Base-by-base conservation (phyloP, 2,797 vertebrate species). In the Pelobates cultripes region DNA sequence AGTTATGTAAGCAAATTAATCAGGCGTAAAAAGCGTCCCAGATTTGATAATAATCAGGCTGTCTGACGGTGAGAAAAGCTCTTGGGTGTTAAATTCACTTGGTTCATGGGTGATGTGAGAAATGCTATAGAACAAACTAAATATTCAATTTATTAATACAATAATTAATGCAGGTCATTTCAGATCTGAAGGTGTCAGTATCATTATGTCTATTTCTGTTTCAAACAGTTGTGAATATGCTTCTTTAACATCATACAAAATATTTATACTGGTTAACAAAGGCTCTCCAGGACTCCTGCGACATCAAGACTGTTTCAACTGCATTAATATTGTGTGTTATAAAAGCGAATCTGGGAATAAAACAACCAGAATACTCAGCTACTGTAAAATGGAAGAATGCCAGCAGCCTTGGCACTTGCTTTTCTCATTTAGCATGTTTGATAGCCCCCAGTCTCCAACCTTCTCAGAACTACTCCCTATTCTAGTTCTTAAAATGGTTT, bases 1-100 rank as follows among this genome's bases (percentile, higher is more conserved):
- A 76, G 73, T 81, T 81, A 81, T 77, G 73, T 81, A 81, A 81
- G 80, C 80, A 45, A 69, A 81, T 71, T 81, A 81, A 81, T 77
- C 57, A 64, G 60, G 80, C 80, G 71, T 64, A 75, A 77, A 81
- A 81, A 70, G 53, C 71, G 80, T 71, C 80, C 80, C 80, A 77
- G 73, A 81, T 81, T 76, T 60, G 57, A 77, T 76, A 77, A 77
- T 77, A 81, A 81, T 81, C 80, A 77, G 68, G 57, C 60, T 77
- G 68, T 81, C 41, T 81, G 41, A 72, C 71, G 67, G 68, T 71
- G 60, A 81, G 80, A 81, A 81, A 76, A 53, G 28, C 74, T 43
- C 68, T 75, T 64, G 74, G 74, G 63, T 76, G 57, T 53, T 64
- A 53, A 81, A 81, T 70, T 43, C 68, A 75, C 63, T 70, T 53